These are phyloP conservation scores for Aphaenogaster rudis DNA, from an alignment of 1,140 invertebrate genomes.

Conservation along the genomic window DNA sequence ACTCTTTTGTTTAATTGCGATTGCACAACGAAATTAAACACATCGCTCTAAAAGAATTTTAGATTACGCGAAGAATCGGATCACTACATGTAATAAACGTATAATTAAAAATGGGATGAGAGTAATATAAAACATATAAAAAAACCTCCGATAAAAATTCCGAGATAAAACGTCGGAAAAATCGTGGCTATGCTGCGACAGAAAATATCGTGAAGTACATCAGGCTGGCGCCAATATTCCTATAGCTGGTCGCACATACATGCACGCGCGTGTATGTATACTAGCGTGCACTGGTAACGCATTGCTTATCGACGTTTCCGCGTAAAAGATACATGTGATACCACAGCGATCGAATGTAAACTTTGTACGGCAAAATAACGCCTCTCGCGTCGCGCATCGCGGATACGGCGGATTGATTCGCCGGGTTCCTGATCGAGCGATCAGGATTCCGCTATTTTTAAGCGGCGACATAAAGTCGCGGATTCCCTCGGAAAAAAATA, in stretches of 20 bases:
- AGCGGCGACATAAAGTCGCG: neutral
- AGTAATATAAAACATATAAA: neutral
- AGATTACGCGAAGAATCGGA: neutral
- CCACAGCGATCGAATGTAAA: constrained; percentile 3
- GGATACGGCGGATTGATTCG: neutral
- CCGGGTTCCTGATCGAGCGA: neutral
- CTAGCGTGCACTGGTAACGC: neutral
- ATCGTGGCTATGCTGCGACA: neutral
- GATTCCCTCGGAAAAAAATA: neutral
- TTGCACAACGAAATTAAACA: constrained; percentile 7
- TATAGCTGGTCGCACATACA: neutral
- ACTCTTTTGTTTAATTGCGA: neutral
- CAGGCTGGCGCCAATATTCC: constrained; percentile 55
- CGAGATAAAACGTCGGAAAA: constrained; percentile 30
- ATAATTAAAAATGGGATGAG: neutral
- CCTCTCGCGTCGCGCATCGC: constrained; percentile 5
- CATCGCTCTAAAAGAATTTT: neutral
- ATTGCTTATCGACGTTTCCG: constrained; percentile 63
- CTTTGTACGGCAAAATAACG: constrained; percentile 19
- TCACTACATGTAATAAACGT: neutral
- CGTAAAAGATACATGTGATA: constrained; percentile 48
- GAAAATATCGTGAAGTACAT: constrained; percentile 35
- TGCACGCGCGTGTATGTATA: neutral
- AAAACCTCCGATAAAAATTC: neutral
- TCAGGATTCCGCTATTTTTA: constrained; percentile 20